Base-by-base conservation (phyloP, 2,797 vertebrate genomes). In the Aplochiton taeniatus region DNA sequence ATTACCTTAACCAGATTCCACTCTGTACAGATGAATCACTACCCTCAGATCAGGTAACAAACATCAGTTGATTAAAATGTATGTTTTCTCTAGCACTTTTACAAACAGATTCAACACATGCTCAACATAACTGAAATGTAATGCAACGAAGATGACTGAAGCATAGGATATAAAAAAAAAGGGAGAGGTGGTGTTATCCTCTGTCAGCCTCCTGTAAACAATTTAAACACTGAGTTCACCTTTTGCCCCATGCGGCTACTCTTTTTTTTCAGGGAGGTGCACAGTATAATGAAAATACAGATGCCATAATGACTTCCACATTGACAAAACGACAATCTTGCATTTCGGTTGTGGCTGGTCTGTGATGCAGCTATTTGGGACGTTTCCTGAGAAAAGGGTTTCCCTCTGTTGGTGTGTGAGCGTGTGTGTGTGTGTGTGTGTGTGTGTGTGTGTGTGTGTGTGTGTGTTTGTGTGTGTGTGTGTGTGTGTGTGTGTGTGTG, bases 1-100 rank as follows among this genome's bases (percentile, higher is more conserved):
- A 83, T 90, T 86, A 88, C 79, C 76, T 84, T 78, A 87, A 91
- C 87, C 79, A 83, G 82, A 83, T 88, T 86, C 82, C 83, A 85
- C 83, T 75, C 69, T 60, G 17, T 77, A 71, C 82, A 68, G 78
- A 83, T 77, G 77, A 79, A 81, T 80, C 58, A 74, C 71, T 72
- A 75, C 31, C 72, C 68, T 67, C 54, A 50, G 85, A 91, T 88
- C 87, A 84, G 83, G 84, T 89, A 83, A 82, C 77, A 87, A 86
- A 89, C 86, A 82, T 71, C 87, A 84, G 72, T 78, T 81, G 75
- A 81, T 87, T 89, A 87, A 87, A 89, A 82, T 68, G 75, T 73
- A 72, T 74, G 77, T 81, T 83, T 84, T 77, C 76, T 71, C 20
- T 75, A 79, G 77, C 72, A 80, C 58, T 59, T 53, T 9, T 55